Evolutionary conservation across 1,140 invertebrate genomes (phyloP).

Genomic region (Plutomurus gul): DNA sequence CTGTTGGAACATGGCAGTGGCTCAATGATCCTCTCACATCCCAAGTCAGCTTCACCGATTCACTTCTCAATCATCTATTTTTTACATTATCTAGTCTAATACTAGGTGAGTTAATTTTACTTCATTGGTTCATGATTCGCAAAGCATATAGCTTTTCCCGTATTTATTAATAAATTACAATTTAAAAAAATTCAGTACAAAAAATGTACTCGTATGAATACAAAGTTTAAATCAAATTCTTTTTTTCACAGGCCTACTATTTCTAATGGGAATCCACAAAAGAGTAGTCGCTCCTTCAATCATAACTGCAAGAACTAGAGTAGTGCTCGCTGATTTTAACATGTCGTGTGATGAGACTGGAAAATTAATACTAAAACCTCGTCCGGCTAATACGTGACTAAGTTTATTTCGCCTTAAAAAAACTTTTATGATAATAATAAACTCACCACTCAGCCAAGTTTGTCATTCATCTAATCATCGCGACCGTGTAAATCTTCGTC

Average conservation of each 20-base stretch:
- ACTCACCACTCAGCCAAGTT: background rate
- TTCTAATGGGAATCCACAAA: constrained; percentile 90
- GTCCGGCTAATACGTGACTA: constrained; percentile 62
- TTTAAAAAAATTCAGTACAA: too few relatives aligned
- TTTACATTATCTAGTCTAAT: constrained; percentile 88
- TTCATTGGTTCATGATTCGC: background rate
- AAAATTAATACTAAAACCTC: constrained; percentile 83
- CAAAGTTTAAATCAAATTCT: background rate
- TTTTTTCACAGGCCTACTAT: constrained; percentile 75
- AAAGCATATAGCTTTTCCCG: background rate
- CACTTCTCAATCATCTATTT: constrained; percentile 91
- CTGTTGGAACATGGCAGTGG: constrained; percentile 92
- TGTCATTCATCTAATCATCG: background rate
- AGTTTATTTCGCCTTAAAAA: background rate
- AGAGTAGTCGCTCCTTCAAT: constrained; percentile 95
- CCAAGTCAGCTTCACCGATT: constrained; percentile 84
- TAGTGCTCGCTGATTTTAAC: constrained; percentile 91
- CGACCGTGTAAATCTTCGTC: too few relatives aligned
- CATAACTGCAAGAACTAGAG: constrained; percentile 84
- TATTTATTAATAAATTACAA: too few relatives aligned
- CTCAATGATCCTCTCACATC: constrained; percentile 87
- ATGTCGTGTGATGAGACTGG: constrained; percentile 98
- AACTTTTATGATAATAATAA: background rate
- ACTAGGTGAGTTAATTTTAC: constrained; percentile 64
- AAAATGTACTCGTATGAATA: too few relatives aligned